A percentile compares a stretch with the other conserved stretches of the same genome.
These are phyloP conservation scores for Sceloporus tristichus DNA, from an alignment of 2,113 vertebrate genomes.

Conservation along the genomic window DNA sequence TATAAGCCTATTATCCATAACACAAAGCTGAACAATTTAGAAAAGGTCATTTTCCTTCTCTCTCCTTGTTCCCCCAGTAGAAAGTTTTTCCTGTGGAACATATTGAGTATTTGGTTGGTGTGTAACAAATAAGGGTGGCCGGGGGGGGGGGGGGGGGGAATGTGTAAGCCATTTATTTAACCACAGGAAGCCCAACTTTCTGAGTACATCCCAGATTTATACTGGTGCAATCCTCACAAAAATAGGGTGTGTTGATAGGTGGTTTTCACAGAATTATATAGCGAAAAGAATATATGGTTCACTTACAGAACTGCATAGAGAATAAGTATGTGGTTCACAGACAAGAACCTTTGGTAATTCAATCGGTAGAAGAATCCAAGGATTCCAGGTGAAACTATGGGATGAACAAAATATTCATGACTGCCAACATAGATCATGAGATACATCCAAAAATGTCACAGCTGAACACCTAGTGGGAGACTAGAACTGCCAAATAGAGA, in stretches of 20 bases:
- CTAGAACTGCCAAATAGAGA: background rate
- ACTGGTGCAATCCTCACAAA: background rate
- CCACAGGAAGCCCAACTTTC: background rate
- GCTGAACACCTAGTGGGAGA: background rate
- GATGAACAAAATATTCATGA: conserved; percentile 44
- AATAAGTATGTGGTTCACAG: conserved; percentile 85
- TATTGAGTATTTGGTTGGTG: background rate
- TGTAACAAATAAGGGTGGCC: background rate
- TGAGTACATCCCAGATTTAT: background rate
- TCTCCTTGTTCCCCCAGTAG: background rate
- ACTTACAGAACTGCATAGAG: conserved; percentile 92
- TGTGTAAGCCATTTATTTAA: conserved; percentile 3
- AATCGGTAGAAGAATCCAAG: conserved; percentile 67
- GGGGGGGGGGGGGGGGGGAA: background rate
- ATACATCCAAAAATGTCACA: background rate
- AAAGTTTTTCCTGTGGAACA: background rate
- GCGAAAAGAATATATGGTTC: conserved; percentile 35
- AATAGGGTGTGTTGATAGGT: background rate
- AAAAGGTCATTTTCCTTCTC: conserved; percentile 11
- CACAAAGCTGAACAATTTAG: conserved; percentile 5
- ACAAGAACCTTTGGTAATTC: conserved; percentile 75
- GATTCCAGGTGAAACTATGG: conserved; percentile 74
- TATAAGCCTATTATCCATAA: background rate
- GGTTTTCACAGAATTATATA: too few relatives aligned
- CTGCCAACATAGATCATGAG: conserved; percentile 1